Evolutionary conservation across 2,113 vertebrate genomes (phyloP), one percentile per base, ranked within the genome.

Genomic region (Phocoena sinus): DNA sequence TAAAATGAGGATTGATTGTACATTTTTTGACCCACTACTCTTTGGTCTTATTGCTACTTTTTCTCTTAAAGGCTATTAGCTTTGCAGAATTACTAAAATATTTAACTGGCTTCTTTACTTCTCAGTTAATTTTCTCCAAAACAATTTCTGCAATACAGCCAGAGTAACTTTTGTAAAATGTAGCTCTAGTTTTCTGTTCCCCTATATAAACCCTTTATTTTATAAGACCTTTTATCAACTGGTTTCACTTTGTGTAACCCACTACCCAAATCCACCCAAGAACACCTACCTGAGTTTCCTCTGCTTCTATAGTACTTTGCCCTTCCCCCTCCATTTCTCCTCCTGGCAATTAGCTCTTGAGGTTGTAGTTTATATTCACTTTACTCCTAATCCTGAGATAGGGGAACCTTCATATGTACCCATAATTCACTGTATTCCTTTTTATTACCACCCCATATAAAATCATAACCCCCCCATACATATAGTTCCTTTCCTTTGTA

Each of bases 91-190:
- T 96, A 50, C 38, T 81, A 47, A 96, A 80, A 53, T 11, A 89
- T 25, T 47, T 70, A 31, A 58, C 18, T 81, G 38, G 44, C 81
- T 92, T 95, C 20, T 90, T 93, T 20, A 58, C 47, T 70, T 94
- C 67, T 92, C 25, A 56, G 21, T 92, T 88, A 47, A 38, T 96
- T 84, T 85, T 6, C 8, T 21, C 23, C 25, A 36, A 86, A 88
- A 68, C 81, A 84, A 26, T 90, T 94, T 47, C 12, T 63, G 10
- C 1, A 73, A 31, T 74, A 77, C 1, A 65, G 26, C 28, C n/a
- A 67, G 58, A 68, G 26, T 65, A 84, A 47, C 33, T 96, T 89
- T 87, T 82, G 50, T 38, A 85, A 95, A 96, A 44, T 93, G 31
- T 33, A 88, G 38, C 33, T 79, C 80, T 12, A 9, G 67, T 83